Evolutionary conservation across 1,140 invertebrate genomes (phyloP).

Genomic region (Ruditapes philippinarum): DNA sequence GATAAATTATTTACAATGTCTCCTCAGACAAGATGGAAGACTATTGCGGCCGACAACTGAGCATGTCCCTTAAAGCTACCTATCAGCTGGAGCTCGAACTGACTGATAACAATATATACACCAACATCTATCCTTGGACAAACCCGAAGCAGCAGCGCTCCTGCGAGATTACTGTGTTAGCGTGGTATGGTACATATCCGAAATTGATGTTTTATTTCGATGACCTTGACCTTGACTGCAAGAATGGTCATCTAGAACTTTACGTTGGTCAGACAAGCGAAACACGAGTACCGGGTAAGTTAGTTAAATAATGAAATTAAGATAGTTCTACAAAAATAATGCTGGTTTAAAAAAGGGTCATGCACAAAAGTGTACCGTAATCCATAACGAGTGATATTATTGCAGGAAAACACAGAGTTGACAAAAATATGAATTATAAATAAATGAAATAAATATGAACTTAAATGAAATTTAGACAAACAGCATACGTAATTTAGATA

Average conservation of each 20-base stretch:
- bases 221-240: neutral
- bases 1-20: no score
- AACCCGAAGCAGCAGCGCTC: neutral
- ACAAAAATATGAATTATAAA: no score
- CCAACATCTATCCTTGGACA: no score
- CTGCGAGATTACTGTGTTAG: neutral
- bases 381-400: no score
- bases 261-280: neutral
- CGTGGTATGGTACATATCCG: neutral
- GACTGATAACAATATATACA: neutral
- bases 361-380: no score
- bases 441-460: no score
- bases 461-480: no score
- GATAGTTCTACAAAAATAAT: no score
- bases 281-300: neutral
- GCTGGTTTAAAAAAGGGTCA: no score
- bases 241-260: neutral
- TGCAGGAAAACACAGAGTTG: no score
- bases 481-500: no score
- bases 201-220: conserved; percentile 1
- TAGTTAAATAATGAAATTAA: no score
- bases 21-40: neutral
- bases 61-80: neutral
- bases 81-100: neutral
- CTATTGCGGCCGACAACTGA: neutral